Evolutionary conservation across 2,797 vertebrate species (phyloP).

Genomic region (Mycteria americana): DNA sequence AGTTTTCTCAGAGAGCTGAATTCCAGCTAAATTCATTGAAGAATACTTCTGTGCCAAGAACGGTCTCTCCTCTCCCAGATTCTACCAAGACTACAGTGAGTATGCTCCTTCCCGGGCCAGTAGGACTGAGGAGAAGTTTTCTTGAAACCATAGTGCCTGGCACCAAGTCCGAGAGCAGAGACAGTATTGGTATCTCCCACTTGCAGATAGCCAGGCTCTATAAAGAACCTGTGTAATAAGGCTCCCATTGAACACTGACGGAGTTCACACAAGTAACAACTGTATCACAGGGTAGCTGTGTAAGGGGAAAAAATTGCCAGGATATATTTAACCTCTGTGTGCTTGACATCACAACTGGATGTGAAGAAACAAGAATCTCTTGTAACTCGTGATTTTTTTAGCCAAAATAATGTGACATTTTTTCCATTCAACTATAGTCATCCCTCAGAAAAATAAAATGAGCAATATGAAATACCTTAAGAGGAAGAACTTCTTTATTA

Average conservation of each 20-base stretch:
- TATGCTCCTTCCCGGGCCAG: neutral
- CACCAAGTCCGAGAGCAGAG: neutral
- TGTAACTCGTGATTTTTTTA: neutral
- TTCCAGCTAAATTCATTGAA: neutral
- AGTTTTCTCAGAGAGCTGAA: neutral
- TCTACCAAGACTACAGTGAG: neutral
- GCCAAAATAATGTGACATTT: accelerated
- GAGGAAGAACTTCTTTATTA: slow-evolving; percentile 87
- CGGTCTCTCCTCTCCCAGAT: neutral
- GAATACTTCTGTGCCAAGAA: neutral
- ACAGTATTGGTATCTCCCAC: neutral
- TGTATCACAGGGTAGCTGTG: neutral
- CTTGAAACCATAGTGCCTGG: neutral
- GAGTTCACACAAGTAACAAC: neutral
- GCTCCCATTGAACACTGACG: neutral
- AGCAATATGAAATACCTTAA: slow-evolving; percentile 76
- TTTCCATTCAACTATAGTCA: neutral
- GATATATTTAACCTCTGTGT: neutral
- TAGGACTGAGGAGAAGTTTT: neutral
- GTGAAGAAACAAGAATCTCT: neutral
- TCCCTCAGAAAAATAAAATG: neutral
- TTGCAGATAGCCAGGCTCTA: neutral
- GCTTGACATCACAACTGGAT: neutral
- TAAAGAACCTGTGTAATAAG: neutral
- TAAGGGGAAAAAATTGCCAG: neutral